phyloP scores from a whole-genome alignment of 1,140 invertebrate genomes.

The Parasteatoda tepidariorum region DNA sequence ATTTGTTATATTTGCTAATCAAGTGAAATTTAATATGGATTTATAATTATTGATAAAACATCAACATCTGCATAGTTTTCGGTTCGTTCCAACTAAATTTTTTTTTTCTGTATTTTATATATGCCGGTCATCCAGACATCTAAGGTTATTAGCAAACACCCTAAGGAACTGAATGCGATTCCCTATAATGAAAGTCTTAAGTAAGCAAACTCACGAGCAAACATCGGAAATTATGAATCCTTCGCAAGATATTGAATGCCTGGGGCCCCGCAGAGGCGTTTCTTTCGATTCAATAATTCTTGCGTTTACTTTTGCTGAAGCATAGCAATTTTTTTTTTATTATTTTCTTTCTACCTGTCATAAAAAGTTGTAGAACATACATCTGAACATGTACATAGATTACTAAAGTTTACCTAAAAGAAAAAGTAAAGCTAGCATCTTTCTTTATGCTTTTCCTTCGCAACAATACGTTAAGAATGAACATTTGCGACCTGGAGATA shows the following conservation, averaged over 20 bases:
- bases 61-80: not conserved
- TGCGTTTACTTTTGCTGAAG: not conserved
- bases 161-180: no score
- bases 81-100: not conserved
- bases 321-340: not conserved
- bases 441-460: no score
- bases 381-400: no score
- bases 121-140: no score
- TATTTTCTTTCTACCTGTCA: not conserved
- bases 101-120: not conserved
- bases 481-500: no score
- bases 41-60: no score
- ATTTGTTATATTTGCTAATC: no score
- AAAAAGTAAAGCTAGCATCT: no score
- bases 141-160: no score
- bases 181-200: not conserved
- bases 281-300: not conserved
- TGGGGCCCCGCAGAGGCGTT: not conserved
- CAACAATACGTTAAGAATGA: no score
- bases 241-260: not conserved
- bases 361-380: not conserved
- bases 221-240: slow-evolving; percentile 1
- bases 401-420: no score
- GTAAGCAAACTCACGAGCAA: not conserved
- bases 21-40: no score